A percentile compares a stretch with the other conserved stretches of the same genome.
phyloP scores from a whole-genome alignment of 1,140 invertebrate genomes.

The Latrodectus geometricus region DNA sequence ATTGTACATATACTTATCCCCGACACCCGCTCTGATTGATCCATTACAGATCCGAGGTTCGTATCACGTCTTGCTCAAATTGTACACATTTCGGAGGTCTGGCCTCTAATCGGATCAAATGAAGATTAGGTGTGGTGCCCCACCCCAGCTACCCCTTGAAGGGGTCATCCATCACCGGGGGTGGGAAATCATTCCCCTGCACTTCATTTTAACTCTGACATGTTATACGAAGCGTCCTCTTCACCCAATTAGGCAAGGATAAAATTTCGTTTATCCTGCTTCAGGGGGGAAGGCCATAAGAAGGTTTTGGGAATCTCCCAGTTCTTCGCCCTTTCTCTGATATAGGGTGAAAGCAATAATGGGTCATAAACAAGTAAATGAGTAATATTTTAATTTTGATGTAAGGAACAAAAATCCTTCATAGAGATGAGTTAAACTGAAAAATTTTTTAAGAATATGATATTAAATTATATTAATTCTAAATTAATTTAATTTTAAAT shows the following conservation, averaged over 20 bases:
- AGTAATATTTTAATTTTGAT: too few relatives aligned
- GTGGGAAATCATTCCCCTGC: slow-evolving; percentile 24
- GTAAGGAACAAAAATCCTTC: too few relatives aligned
- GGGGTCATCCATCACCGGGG: slow-evolving; percentile 56
- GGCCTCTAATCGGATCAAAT: slow-evolving; percentile 59
- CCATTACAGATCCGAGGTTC: slow-evolving; percentile 23
- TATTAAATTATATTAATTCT: too few relatives aligned
- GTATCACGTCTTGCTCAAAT: slow-evolving; percentile 52
- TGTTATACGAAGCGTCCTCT: slow-evolving; percentile 45
- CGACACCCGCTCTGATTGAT: slow-evolving; percentile 27
- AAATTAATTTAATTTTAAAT: too few relatives aligned
- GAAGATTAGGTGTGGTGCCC: slow-evolving; percentile 52
- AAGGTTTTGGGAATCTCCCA: too few relatives aligned
- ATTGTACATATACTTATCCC: slow-evolving; percentile 35
- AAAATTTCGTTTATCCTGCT: slow-evolving; percentile 56
- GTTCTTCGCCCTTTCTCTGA: too few relatives aligned
- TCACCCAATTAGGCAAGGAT: slow-evolving; percentile 56
- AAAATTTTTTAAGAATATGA: too few relatives aligned
- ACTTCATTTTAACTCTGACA: slow-evolving; percentile 56
- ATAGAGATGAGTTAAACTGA: too few relatives aligned
- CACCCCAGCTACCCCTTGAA: background rate
- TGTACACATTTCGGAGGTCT: slow-evolving; percentile 40
- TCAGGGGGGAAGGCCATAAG: too few relatives aligned
- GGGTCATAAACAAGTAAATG: too few relatives aligned
- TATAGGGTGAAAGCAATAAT: too few relatives aligned